Percentiles rank a stretch among this genome's conserved stretches.
phyloP scores from a whole-genome alignment of 1,140 invertebrate species.

The Acromyrmex charruanus region DNA sequence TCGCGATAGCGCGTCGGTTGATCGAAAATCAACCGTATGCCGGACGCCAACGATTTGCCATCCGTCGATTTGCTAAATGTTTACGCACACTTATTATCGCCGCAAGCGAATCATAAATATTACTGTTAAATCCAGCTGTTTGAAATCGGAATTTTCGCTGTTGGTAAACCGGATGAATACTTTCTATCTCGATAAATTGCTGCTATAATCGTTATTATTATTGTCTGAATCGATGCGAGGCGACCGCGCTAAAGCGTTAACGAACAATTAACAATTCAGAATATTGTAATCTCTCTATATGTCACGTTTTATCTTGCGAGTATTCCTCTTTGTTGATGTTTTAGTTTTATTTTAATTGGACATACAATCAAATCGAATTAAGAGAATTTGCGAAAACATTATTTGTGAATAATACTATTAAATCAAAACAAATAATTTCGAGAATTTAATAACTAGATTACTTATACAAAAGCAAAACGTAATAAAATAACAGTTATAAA shows the following conservation, averaged over 20 bases:
- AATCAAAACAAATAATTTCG: background rate
- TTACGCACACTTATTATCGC: conserved; percentile 57
- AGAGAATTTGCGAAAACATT: conserved; percentile 4
- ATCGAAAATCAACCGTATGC: conserved; percentile 50
- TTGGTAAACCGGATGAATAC: conserved; percentile 49
- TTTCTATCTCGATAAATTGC: conserved; percentile 55
- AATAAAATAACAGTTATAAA: background rate
- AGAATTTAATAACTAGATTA: background rate
- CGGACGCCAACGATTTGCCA: conserved; percentile 19
- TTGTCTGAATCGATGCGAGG: conserved; percentile 11
- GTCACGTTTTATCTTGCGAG: conserved; percentile 29
- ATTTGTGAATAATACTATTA: background rate
- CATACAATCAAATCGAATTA: conserved; percentile 19
- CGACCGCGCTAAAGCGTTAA: background rate
- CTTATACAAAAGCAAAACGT: background rate
- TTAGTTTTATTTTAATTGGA: conserved; percentile 32
- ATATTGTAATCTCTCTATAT: conserved; percentile 25
- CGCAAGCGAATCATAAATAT: conserved; percentile 58
- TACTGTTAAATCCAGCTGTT: conserved; percentile 52
- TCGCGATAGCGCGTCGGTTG: conserved; percentile 35
- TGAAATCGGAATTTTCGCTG: conserved; percentile 34
- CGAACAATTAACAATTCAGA: conserved; percentile 40
- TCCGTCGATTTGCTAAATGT: conserved; percentile 46
- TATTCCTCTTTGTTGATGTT: conserved; percentile 7
- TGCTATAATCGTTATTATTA: conserved; percentile 50